Conservation (phyloP, 1,140 invertebrate genomes). For the Neodiprion pinetum region DNA sequence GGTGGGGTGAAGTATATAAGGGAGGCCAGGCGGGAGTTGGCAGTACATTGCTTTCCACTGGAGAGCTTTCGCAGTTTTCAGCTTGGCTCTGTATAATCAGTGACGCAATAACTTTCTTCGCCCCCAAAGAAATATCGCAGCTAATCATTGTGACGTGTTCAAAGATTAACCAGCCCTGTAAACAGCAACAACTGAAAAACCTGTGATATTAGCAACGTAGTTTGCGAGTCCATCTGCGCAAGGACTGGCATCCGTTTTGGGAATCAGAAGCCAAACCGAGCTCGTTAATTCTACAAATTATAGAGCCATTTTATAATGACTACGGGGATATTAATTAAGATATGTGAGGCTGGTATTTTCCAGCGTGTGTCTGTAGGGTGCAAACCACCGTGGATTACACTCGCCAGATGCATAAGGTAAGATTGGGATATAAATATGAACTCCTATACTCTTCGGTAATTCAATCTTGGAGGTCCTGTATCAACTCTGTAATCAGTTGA, state of each 20-base stretch:
- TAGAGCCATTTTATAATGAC: slow-evolving; percentile 21
- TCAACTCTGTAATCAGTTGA: background rate
- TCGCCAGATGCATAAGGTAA: slow-evolving; percentile 39
- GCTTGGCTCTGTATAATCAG: background rate
- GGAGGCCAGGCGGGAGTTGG: background rate
- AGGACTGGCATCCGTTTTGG: too few species aligned
- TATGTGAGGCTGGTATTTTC: slow-evolving; percentile 31
- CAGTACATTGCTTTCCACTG: background rate
- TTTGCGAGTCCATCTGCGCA: too few species aligned
- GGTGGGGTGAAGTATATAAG: too few species aligned
- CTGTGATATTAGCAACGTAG: too few species aligned
- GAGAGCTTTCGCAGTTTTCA: background rate
- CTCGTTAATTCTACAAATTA: too few species aligned
- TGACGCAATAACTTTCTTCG: background rate
- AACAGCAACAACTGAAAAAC: too few species aligned
- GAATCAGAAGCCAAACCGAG: too few species aligned
- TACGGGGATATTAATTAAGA: slow-evolving; percentile 32
- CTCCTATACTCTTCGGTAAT: background rate
- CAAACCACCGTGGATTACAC: slow-evolving; percentile 30
- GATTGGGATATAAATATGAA: slow-evolving; percentile 13
- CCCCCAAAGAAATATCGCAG: background rate
- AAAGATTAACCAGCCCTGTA: too few species aligned
- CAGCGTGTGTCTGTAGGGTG: slow-evolving; percentile 13
- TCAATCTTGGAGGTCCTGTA: background rate
- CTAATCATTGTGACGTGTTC: too few species aligned